Evolutionary conservation across 1,140 invertebrate species (phyloP), one percentile per base, ranked within the genome.

Genomic region (Atopsyche davidsoni): DNA sequence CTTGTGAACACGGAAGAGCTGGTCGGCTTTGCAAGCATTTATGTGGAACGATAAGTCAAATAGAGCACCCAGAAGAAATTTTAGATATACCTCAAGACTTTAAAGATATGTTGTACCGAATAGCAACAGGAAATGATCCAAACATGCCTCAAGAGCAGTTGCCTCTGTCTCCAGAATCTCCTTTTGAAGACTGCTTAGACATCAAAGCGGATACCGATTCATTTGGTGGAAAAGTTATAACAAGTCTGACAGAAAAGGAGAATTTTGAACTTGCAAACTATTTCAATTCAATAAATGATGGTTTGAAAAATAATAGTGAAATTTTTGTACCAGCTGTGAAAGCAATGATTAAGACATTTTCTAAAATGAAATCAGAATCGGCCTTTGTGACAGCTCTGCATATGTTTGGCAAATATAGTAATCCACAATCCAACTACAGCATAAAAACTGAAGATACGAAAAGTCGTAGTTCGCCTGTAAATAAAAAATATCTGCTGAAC

Each of bases 1-100:
- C 53, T 0, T 56, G 53, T 31, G 53, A 56, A 19, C 45, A 51
- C 17, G 48, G 53, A 17, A 56, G 35, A 47, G 16, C 28, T 17
- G 43, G 53, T 23, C 28, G 43, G 24, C n/a, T 56, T n/a, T 56
- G 53, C 24, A 56, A 56, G 47, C 53, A 56, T 48, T 32, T 56
- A 34, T 56, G 53, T 35, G 53, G 53, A 16, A 48, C 51, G 11
- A 51, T 56, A n/a, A 56, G 36, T 43, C 48, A 51, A 31, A 47
- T 56, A 22, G 48, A 56, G 44, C 51, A 42, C 43, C 39, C 48
- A 9, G 40, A 51, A 14, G 17, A 38, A 3, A 35, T 28, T 31
- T 10, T 43, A 16, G 28, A 56, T 16, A 44, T 35, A 2, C 39
- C 53, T 2, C 53, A 47, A 47, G 25, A 51, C 31, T 56, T 56